Percentiles rank a stretch among this genome's conserved stretches.
Conservation (phyloP, 2,888 invertebrate species). For the Pheosia tremula region DNA sequence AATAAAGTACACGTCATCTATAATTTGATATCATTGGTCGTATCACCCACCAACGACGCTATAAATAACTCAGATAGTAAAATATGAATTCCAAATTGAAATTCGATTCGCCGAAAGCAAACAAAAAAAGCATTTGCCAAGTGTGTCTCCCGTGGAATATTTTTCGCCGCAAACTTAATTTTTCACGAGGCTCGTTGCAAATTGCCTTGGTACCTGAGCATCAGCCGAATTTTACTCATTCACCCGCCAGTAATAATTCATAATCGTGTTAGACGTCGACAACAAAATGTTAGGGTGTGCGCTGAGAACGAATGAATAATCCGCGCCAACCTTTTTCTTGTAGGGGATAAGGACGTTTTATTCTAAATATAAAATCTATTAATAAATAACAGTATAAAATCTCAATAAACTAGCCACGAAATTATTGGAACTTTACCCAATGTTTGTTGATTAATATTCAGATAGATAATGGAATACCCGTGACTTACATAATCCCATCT, state of each 20-base stretch:
- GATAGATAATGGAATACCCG: too few relatives aligned
- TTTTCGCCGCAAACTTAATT: constrained; percentile 23
- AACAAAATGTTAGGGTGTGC: constrained; percentile 40
- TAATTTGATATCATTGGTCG: constrained; percentile 17
- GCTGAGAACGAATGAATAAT: constrained; percentile 20
- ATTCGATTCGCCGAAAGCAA: constrained; percentile 4
- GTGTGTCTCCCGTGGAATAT: constrained; percentile 11
- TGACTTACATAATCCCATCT: too few relatives aligned
- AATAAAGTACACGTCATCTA: constrained; percentile 6
- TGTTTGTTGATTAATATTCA: too few relatives aligned
- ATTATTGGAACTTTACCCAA: too few relatives aligned
- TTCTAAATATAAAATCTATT: too few relatives aligned
- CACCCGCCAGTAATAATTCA: constrained; percentile 48
- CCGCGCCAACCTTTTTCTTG: not conserved
- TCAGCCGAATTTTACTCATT: constrained; percentile 42
- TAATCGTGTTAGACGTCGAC: constrained; percentile 48
- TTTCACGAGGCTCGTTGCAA: constrained; percentile 29
- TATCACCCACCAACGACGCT: constrained; percentile 12
- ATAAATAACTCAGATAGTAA: constrained; percentile 12
- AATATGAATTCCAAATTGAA: constrained; percentile 2
- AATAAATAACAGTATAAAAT: too few relatives aligned
- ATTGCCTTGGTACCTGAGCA: constrained; percentile 34
- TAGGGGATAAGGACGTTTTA: not conserved
- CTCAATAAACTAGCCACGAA: too few relatives aligned
- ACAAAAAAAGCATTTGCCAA: constrained; percentile 9